A percentile compares a stretch with the other conserved stretches of the same genome.
phyloP scores from a whole-genome alignment of 2,888 invertebrate species.

The Lasioglossum zephyrum region DNA sequence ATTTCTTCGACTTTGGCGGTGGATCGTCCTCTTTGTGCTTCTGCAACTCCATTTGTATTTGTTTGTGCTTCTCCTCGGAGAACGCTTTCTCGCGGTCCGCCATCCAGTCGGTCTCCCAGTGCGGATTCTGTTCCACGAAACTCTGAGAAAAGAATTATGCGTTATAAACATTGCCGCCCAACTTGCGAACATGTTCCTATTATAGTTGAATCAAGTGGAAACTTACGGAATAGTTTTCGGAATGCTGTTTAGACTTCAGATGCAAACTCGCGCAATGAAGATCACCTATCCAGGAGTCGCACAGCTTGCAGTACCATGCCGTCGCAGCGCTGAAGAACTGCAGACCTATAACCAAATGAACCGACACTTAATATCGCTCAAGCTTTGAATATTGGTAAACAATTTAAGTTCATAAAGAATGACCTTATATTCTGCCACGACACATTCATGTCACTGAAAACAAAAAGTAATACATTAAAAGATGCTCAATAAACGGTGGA shows the following conservation, averaged over 20 bases:
- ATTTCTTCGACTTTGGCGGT: conserved; percentile 86
- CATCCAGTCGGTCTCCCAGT: conserved; percentile 95
- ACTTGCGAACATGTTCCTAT: not conserved
- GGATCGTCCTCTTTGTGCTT: conserved; percentile 87
- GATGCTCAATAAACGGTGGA: conserved; percentile 66
- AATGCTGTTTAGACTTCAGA: conserved; percentile 91
- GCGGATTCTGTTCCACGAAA: conserved; percentile 93
- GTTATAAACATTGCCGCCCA: not conserved
- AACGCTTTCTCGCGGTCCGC: conserved; percentile 91
- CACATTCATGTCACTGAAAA: conserved; percentile 82
- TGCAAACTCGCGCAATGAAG: conserved; percentile 94
- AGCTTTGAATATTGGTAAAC: conserved; percentile 72
- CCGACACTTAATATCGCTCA: conserved; percentile 69
- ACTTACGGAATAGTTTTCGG: conserved; percentile 92
- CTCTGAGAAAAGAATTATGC: conserved; percentile 85
- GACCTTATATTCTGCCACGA: conserved; percentile 82
- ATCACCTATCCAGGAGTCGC: conserved; percentile 95
- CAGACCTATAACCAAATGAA: conserved; percentile 87
- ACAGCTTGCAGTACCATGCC: conserved; percentile 95
- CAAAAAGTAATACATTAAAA: conserved; percentile 76
- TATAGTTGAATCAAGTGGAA: not conserved
- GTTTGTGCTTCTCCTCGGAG: conserved; percentile 82
- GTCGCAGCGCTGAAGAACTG: conserved; percentile 95
- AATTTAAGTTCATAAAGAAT: conserved; percentile 82
- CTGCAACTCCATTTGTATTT: conserved; percentile 83